These are phyloP conservation scores for Catharus bicknelli DNA, from an alignment of 2,113 vertebrate genomes.

Conservation along the genomic window DNA sequence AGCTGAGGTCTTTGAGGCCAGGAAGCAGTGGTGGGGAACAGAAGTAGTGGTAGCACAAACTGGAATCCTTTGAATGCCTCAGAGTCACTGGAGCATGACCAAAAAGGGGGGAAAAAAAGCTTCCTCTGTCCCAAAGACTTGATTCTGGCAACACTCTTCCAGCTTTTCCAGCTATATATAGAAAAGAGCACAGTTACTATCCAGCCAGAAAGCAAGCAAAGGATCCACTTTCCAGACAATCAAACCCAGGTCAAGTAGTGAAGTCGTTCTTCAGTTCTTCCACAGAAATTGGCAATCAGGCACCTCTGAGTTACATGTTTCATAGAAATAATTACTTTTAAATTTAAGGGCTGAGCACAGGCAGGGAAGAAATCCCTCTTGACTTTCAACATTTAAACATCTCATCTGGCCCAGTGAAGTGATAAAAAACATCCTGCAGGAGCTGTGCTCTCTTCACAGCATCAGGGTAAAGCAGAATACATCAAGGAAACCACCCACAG, in stretches of 20 bases:
- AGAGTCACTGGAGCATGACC: neutral
- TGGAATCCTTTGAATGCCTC: neutral
- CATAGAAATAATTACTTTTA: neutral
- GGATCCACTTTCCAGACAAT: neutral
- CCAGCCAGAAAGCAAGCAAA: neutral
- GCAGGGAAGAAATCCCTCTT: neutral
- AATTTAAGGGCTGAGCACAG: neutral
- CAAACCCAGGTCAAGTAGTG: neutral
- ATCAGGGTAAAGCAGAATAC: neutral
- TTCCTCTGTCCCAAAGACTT: neutral
- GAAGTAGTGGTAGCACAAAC: neutral
- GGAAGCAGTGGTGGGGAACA: neutral
- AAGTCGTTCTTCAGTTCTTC: neutral
- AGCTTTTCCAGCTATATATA: neutral
- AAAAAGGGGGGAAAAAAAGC: accelerated
- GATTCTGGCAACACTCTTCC: neutral
- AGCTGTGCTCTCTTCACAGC: neutral
- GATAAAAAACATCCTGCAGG: neutral
- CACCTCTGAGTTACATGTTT: neutral
- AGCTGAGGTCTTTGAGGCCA: neutral
- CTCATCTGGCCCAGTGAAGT: neutral
- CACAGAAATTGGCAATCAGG: neutral
- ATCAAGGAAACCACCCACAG: neutral
- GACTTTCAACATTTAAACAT: neutral
- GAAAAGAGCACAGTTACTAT: neutral